These are phyloP conservation scores for Thalassophryne amazonica DNA, from an alignment of 2,797 vertebrate genomes.

Conservation along the genomic window DNA sequence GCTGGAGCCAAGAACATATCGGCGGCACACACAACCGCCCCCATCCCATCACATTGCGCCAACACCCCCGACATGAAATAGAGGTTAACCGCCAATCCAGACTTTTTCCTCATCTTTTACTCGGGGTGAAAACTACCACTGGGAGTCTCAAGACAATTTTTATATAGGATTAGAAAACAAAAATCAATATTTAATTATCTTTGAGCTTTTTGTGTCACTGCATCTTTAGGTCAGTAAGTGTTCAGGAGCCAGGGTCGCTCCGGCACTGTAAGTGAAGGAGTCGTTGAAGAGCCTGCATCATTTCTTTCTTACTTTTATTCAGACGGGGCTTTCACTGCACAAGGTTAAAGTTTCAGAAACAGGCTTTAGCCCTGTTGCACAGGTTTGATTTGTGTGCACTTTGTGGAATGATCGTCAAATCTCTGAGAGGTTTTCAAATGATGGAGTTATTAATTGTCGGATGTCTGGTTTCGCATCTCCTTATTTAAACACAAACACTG, in stretches of 20 bases:
- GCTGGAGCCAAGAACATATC: conserved; percentile 79
- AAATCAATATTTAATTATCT: conserved; percentile 99
- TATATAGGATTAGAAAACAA: conserved; percentile 99
- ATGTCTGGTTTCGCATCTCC: neutral
- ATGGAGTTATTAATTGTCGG: neutral
- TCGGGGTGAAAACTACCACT: conserved; percentile 94
- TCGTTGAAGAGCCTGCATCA: conserved; percentile 84
- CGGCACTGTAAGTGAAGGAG: conserved; percentile 85
- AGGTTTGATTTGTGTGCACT: neutral
- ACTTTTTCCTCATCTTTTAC: conserved; percentile 80
- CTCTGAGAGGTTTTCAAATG: neutral
- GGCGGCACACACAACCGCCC: conserved; percentile 62
- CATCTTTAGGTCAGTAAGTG: conserved; percentile 94
- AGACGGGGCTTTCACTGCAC: conserved; percentile 70
- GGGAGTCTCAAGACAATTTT: conserved; percentile 99
- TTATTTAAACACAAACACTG: conserved; percentile 4
- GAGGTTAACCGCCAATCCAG: conserved; percentile 83
- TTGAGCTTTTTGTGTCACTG: conserved; percentile 98
- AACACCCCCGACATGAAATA: conserved; percentile 76
- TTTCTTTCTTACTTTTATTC: conserved; percentile 44
- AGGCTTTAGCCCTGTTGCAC: conserved; percentile 4
- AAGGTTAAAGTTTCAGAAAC: conserved; percentile 55
- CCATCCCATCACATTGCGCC: conserved; percentile 55
- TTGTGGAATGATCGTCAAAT: neutral
- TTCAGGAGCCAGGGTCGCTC: conserved; percentile 69